Percentiles rank a stretch among this genome's conserved stretches.
These are phyloP conservation scores for Chloroceryle aenea DNA, from an alignment of 2,113 vertebrate species.

Conservation along the genomic window DNA sequence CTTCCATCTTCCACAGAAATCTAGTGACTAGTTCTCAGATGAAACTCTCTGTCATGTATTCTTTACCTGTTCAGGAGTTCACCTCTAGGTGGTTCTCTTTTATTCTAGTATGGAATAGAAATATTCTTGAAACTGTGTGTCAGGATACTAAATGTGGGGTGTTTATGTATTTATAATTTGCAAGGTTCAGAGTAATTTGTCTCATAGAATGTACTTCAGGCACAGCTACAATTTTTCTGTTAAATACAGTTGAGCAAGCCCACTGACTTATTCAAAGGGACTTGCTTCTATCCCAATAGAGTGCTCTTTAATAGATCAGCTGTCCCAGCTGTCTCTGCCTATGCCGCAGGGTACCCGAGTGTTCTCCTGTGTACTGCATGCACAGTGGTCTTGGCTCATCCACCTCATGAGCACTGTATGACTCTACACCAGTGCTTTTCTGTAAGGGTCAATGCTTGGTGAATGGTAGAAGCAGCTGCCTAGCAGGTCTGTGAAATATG, in stretches of 20 bases:
- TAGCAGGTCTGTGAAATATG: not conserved
- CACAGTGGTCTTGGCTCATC: not conserved
- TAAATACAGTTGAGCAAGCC: not conserved
- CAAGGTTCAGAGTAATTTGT: not conserved
- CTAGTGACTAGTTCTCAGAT: not conserved
- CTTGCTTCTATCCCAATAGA: not conserved
- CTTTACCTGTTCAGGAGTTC: not conserved
- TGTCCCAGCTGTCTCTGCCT: not conserved
- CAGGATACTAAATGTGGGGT: not conserved
- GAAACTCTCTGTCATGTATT: not conserved
- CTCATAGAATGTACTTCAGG: not conserved
- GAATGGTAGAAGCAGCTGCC: not conserved
- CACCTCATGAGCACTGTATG: not conserved
- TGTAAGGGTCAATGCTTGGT: not conserved
- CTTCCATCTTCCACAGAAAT: not conserved
- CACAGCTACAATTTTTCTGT: not conserved
- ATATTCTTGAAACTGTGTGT: not conserved
- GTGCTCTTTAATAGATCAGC: not conserved
- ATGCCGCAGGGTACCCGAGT: accelerated
- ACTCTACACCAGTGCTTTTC: accelerated
- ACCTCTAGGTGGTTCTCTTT: not conserved
- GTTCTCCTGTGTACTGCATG: not conserved
- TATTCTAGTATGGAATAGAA: not conserved
- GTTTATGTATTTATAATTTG: not conserved
- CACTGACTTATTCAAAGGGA: not conserved